These are phyloP conservation scores for Phaethornis superciliosus DNA, from an alignment of 2,113 vertebrate genomes.

Conservation along the genomic window DNA sequence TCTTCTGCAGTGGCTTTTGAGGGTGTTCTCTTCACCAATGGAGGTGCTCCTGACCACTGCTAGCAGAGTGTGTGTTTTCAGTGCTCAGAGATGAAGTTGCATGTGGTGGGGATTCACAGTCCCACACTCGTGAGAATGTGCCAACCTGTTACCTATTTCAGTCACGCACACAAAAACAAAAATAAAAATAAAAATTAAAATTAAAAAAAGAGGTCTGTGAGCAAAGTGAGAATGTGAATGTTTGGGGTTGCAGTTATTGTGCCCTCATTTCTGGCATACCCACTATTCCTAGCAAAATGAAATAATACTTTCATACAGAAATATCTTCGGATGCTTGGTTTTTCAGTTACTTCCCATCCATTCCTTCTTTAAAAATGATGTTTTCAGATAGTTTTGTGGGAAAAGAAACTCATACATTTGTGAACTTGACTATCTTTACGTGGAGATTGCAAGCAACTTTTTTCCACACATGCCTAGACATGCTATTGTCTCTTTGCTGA, in stretches of 20 bases:
- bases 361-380: not conserved
- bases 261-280: not conserved
- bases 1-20: not conserved
- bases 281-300: not conserved
- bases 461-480: not conserved
- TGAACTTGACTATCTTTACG: not conserved
- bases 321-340: not conserved
- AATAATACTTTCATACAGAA: not conserved
- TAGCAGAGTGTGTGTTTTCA: not conserved
- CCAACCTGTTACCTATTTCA: not conserved
- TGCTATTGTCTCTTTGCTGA: not conserved
- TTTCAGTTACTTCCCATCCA: not conserved
- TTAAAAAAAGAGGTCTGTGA: not conserved
- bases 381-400: not conserved
- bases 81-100: not conserved
- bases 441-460: accelerated
- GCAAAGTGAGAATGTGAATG: not conserved
- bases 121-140: not conserved
- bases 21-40: not conserved
- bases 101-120: not conserved
- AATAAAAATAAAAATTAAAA: not conserved
- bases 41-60: not conserved
- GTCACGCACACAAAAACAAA: not conserved
- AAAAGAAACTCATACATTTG: not conserved
- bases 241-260: not conserved